A percentile compares a stretch with the other conserved stretches of the same genome.
These are phyloP conservation scores for Cylindroiulus punctatus DNA, from an alignment of 2,888 invertebrate species.

Conservation along the genomic window DNA sequence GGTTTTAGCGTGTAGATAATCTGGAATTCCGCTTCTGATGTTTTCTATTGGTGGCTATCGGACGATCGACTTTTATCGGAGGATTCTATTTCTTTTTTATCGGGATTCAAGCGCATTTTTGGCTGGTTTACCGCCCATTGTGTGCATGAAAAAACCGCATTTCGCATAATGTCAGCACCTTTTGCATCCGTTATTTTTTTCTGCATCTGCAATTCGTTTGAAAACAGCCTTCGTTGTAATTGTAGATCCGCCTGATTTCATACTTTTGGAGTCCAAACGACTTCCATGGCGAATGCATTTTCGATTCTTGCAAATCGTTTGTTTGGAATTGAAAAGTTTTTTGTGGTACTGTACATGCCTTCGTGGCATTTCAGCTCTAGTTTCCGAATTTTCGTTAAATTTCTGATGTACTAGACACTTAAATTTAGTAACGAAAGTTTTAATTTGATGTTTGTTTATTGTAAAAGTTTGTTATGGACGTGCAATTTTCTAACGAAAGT, in stretches of 20 bases:
- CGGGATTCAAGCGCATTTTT: slow-evolving; percentile 12
- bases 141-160: slow-evolving; percentile 13
- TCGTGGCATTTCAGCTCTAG: too few relatives aligned
- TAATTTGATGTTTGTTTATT: too few relatives aligned
- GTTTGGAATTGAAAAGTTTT: too few relatives aligned
- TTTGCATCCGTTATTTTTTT: slow-evolving; percentile 23
- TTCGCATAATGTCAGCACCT: slow-evolving; percentile 23
- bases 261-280: not conserved
- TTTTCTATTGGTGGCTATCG: slow-evolving; percentile 27
- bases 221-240: not conserved
- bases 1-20: slow-evolving; percentile 5
- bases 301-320: too few relatives aligned
- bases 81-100: slow-evolving; percentile 8
- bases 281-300: not conserved
- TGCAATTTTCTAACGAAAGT: too few relatives aligned
- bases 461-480: too few relatives aligned
- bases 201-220: not conserved
- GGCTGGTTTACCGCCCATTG: slow-evolving; percentile 23
- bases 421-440: too few relatives aligned
- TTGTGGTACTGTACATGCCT: too few relatives aligned
- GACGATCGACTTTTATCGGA: not conserved
- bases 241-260: not conserved
- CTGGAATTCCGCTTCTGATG: slow-evolving; percentile 26
- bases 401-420: too few relatives aligned
- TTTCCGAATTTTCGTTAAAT: too few relatives aligned